Conservation (phyloP, 2,888 invertebrate genomes). For the Poecilobothrus nobilitatus region DNA sequence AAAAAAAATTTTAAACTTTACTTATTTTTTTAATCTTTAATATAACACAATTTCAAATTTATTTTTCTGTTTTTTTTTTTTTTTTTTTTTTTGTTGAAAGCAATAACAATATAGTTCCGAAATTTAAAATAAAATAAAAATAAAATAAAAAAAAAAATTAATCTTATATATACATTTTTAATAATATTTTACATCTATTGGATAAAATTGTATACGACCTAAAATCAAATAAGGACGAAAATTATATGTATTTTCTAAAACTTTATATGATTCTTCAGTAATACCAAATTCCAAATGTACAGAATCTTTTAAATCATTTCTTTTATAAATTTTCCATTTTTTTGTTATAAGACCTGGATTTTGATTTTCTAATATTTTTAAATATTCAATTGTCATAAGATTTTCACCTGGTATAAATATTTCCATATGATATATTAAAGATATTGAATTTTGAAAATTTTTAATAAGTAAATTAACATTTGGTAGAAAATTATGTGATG, state of each 20-base stretch:
- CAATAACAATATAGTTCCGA: too few species aligned
- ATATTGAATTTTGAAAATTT: not conserved
- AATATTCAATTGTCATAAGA: not conserved
- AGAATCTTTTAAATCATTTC: not conserved
- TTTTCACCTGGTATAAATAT: not conserved
- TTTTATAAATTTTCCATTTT: not conserved
- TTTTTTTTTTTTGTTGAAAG: too few species aligned
- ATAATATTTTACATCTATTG: not conserved
- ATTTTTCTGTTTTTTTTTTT: too few species aligned
- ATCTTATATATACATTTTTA: not conserved
- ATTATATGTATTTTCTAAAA: not conserved
- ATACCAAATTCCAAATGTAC: not conserved
- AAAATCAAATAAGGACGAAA: not conserved
- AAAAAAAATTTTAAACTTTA: too few species aligned
- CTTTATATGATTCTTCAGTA: not conserved
- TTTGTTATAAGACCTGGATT: not conserved
- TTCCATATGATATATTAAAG: not conserved
- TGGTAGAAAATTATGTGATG: not conserved
- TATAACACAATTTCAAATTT: too few species aligned
- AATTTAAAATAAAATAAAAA: not conserved
- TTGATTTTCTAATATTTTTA: not conserved
- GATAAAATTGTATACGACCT: not conserved
- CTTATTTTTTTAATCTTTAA: too few species aligned
- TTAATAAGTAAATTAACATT: not conserved
- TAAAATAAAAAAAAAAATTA: not conserved